Evolutionary conservation across 2,888 invertebrate species (phyloP), one percentile per base, ranked within the genome.

Genomic region (Pseudolycoriella hygida): DNA sequence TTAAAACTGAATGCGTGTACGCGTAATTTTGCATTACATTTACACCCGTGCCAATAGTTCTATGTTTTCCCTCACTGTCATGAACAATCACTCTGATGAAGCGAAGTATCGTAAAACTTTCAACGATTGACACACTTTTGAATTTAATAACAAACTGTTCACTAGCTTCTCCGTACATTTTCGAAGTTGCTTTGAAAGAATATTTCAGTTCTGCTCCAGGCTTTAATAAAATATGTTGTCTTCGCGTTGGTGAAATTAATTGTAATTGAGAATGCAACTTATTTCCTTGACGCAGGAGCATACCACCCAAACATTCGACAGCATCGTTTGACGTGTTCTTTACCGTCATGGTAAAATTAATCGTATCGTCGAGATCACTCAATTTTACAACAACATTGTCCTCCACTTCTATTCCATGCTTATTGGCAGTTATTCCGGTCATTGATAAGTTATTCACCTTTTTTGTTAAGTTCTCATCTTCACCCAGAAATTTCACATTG

Each of bases 61-160:
- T 6, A 10, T 25, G 8, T 31, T 40, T 3, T 49, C 47, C 12
- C 14, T 50, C 53, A 37, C 57, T 55, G 52, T 59, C 56, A 17
- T 62, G 58, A 17, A 76, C 68, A 55, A 62, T 67, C 47, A 80
- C 69, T 48, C 67, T 62, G 51, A 81, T 64, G 45, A 65, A 62
- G 50, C 79, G 69, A 50, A 71, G 73, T 19, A 80, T 67, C 57
- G 4, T 4, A 8, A 25, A 25, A 6, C 8, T 25, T 25, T 8
- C 25, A 4, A 8, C 8, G 25, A 25, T 25, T 25, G 4, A n/a
- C n/a, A n/a, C 8, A 8, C 25, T 8, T n/a, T 64, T 67, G 55
- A 81, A 81, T 40, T 66, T 56, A 50, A 82, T 69, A 17, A 75
- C 60, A 42, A 80, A 60, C 32, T 72, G 58, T 65, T 82, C 81